Conservation (phyloP, 2,888 invertebrate genomes). For the Meandrusa payeni region DNA sequence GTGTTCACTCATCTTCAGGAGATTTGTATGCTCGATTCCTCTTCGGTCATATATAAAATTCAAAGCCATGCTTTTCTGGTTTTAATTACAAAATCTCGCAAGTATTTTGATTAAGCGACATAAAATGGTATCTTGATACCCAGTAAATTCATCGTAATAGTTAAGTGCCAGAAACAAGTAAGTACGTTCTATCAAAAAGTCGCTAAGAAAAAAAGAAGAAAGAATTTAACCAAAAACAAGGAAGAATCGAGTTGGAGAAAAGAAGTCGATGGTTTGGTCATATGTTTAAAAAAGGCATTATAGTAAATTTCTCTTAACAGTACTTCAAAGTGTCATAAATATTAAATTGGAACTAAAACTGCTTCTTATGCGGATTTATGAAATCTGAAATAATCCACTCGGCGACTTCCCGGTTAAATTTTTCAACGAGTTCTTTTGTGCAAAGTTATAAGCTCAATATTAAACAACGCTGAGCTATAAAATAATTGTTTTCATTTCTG, state of each 20-base stretch:
- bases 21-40: too few species aligned
- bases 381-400: constrained; percentile 11
- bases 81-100: too few species aligned
- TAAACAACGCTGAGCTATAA: neutral
- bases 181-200: neutral
- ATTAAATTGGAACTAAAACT: constrained; percentile 8
- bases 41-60: too few species aligned
- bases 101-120: too few species aligned
- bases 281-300: neutral
- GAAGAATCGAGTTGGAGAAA: neutral
- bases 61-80: too few species aligned
- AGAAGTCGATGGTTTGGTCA: neutral
- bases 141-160: too few species aligned
- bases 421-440: neutral
- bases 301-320: neutral
- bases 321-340: constrained; percentile 10
- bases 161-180: too few species aligned
- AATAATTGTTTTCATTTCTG: neutral
- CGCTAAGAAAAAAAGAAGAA: neutral
- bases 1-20: too few species aligned
- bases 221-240: neutral
- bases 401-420: constrained; percentile 1
- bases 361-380: constrained; percentile 8
- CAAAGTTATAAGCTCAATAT: constrained; percentile 2
- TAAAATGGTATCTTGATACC: too few species aligned